These are phyloP conservation scores for Melanogrammus aeglefinus DNA, from an alignment of 2,797 vertebrate species.

Conservation along the genomic window DNA sequence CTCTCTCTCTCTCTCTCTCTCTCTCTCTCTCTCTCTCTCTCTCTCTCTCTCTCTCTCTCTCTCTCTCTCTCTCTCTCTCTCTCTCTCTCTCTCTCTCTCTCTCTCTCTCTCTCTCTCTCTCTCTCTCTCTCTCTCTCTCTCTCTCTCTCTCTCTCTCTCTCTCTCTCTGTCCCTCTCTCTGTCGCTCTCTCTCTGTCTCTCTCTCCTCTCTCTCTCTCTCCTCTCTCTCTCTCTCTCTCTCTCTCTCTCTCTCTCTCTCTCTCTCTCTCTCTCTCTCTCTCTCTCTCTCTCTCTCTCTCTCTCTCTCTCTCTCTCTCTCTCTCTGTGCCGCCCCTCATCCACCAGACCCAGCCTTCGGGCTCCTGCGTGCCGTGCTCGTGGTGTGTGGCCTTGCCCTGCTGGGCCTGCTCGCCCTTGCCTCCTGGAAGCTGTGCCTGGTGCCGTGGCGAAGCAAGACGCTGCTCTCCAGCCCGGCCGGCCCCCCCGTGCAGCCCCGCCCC, in stretches of 20 bases:
- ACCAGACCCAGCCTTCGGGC: constrained; percentile 88
- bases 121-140: too few species aligned
- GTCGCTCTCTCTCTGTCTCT: too few species aligned
- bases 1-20: neutral
- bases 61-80: neutral
- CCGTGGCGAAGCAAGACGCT: constrained; percentile 85
- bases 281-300: neutral
- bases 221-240: too few species aligned
- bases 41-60: constrained; percentile 1
- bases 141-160: too few species aligned
- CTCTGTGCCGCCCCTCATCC: constrained; percentile 26
- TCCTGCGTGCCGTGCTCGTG: constrained; percentile 85
- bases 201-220: neutral
- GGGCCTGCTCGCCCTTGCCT: constrained; percentile 86
- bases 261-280: constrained; percentile 22
- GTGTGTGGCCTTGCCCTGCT: constrained; percentile 89
- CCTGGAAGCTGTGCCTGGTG: constrained; percentile 93
- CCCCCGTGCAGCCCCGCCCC: constrained; percentile 48
- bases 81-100: neutral
- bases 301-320: neutral
- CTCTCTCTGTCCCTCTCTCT: too few species aligned
- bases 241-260: too few species aligned
- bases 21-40: neutral
- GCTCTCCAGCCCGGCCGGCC: constrained; percentile 65
- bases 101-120: neutral